Conservation (phyloP, 2,888 invertebrate genomes). For the Epistrophe eligans region DNA sequence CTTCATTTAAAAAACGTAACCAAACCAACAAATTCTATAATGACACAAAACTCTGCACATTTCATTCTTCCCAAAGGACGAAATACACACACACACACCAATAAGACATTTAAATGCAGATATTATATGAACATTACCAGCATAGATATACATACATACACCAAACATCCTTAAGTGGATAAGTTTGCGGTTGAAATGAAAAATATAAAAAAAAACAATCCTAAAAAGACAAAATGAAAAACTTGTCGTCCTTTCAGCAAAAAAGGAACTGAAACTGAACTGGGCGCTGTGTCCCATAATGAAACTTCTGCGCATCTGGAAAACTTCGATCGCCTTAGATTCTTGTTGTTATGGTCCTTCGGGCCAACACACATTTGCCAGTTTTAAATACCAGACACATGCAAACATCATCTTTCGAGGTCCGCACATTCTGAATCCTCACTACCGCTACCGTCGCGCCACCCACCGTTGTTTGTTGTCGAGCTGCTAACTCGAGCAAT, state of each 20-base stretch:
- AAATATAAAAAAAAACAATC: conserved; percentile 13
- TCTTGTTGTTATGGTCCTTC: conserved; percentile 30
- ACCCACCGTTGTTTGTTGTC: no score
- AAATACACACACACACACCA: conserved; percentile 2
- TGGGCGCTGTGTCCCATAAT: conserved; percentile 36
- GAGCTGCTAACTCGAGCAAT: background rate
- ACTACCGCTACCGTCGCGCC: no score
- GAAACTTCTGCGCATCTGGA: conserved; percentile 69
- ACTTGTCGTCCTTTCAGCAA: conserved; percentile 35
- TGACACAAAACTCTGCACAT: conserved; percentile 47
- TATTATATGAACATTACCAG: conserved; percentile 62
- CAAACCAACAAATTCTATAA: conserved; percentile 53
- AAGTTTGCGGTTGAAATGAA: conserved; percentile 64
- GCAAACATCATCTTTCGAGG: conserved; percentile 52
- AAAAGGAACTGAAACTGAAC: background rate
- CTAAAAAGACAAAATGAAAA: conserved; percentile 14
- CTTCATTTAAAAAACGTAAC: conserved; percentile 60
- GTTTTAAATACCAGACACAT: conserved; percentile 64
- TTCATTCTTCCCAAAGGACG: conserved; percentile 26
- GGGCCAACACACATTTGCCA: conserved; percentile 20
- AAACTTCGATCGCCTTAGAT: conserved; percentile 69
- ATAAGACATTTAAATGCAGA: conserved; percentile 60
- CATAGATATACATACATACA: conserved; percentile 24
- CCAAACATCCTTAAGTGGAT: conserved; percentile 72
- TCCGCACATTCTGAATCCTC: conserved; percentile 14